Conservation (phyloP, 2,888 invertebrate genomes). For the Onchidella celtica region DNA sequence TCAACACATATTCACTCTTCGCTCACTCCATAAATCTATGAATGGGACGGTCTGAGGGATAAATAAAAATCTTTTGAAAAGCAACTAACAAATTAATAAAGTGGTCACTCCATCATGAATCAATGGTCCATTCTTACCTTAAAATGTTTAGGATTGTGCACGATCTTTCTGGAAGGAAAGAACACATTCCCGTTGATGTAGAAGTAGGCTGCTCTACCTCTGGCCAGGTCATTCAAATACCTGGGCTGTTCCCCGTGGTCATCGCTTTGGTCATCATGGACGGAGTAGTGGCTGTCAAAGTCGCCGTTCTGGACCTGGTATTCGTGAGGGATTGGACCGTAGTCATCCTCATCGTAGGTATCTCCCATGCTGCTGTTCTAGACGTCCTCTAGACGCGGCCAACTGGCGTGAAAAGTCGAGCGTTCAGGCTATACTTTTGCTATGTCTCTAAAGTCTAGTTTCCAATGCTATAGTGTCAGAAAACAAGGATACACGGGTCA, state of each 20-base stretch:
- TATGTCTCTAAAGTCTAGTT: too few species aligned
- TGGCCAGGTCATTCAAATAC: conserved; percentile 30
- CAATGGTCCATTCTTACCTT: too few species aligned
- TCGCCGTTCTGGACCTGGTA: conserved; percentile 52
- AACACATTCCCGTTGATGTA: conserved; percentile 49
- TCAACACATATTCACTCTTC: not conserved
- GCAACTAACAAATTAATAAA: too few species aligned
- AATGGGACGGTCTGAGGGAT: too few species aligned
- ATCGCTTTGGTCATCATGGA: not conserved
- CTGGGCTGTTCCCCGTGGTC: conserved; percentile 17
- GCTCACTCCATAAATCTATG: not conserved
- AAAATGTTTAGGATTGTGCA: conserved; percentile 46
- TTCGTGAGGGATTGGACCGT: not conserved
- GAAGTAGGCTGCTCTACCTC: conserved; percentile 32
- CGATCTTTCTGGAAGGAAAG: conserved; percentile 37
- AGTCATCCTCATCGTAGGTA: not conserved
- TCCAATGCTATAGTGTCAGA: too few species aligned
- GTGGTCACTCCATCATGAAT: too few species aligned
- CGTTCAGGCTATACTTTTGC: too few species aligned
- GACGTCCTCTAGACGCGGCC: not conserved
- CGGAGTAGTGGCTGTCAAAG: conserved; percentile 53
- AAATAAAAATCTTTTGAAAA: too few species aligned
- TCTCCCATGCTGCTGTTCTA: too few species aligned
- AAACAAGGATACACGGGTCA: too few species aligned
- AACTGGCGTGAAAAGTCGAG: too few species aligned